Percentiles rank a stretch among this genome's conserved stretches.
phyloP scores from a whole-genome alignment of 2,888 invertebrate genomes.

The Eupithecia centaureata region DNA sequence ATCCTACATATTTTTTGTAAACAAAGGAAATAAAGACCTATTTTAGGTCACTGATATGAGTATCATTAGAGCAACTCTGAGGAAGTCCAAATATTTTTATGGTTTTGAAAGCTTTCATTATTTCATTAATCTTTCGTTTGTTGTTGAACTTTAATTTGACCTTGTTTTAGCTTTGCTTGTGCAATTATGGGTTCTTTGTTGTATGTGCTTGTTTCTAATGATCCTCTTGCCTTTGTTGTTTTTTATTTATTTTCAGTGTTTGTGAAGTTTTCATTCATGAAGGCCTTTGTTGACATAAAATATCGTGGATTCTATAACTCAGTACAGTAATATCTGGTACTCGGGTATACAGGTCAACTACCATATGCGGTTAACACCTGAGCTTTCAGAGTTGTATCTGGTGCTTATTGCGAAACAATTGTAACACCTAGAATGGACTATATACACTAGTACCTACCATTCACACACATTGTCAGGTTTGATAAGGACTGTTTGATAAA shows the following conservation, averaged over 20 bases:
- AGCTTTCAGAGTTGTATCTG: slow-evolving; percentile 37
- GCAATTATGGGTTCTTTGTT: neutral
- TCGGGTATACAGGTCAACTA: slow-evolving; percentile 37
- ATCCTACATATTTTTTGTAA: neutral
- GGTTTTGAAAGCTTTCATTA: neutral
- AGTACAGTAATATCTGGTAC: slow-evolving; percentile 18
- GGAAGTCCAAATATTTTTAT: neutral
- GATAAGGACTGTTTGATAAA: neutral
- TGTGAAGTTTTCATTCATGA: neutral
- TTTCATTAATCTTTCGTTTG: neutral
- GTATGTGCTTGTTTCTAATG: neutral
- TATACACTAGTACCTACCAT: neutral
- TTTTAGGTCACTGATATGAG: neutral
- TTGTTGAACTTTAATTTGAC: neutral
- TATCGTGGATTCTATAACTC: neutral
- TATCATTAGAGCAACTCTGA: neutral
- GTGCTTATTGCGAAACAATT: slow-evolving; percentile 36
- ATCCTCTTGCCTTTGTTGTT: neutral
- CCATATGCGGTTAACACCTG: slow-evolving; percentile 43
- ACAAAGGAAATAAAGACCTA: neutral
- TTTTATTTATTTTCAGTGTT: neutral
- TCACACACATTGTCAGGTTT: neutral
- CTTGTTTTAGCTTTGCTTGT: neutral
- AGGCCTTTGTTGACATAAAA: neutral
- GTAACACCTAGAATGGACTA: slow-evolving; percentile 17